phyloP scores from a whole-genome alignment of 2,113 vertebrate genomes.

The Sprattus sprattus region DNA sequence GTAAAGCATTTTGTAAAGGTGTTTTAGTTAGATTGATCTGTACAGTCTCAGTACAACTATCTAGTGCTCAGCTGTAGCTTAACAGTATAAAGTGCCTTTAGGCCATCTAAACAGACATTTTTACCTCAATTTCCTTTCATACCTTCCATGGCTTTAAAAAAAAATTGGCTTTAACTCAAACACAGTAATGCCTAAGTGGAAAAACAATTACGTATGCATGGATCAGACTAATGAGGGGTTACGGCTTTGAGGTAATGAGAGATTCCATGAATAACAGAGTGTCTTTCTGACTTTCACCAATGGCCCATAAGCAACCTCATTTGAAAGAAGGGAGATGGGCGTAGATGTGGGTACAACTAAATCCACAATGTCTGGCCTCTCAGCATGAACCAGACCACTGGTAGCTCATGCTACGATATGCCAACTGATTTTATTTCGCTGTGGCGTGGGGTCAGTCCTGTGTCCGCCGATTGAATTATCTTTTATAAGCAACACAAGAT shows the following conservation, averaged over 20 bases:
- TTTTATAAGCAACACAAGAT: neutral
- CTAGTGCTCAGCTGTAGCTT: too few relatives aligned
- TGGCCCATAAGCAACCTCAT: too few relatives aligned
- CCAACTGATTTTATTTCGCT: neutral
- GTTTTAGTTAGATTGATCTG: too few relatives aligned
- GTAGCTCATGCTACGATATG: neutral
- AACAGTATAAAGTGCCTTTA: too few relatives aligned
- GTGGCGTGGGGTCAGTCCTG: neutral
- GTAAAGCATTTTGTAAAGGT: too few relatives aligned
- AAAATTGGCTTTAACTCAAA: neutral
- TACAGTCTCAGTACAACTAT: too few relatives aligned
- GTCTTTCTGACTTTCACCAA: too few relatives aligned
- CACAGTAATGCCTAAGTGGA: neutral
- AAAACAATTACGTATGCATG: neutral
- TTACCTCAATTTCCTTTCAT: neutral
- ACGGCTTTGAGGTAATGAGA: too few relatives aligned
- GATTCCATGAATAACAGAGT: too few relatives aligned
- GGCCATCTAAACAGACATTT: too few relatives aligned
- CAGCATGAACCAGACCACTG: neutral
- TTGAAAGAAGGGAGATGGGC: neutral
- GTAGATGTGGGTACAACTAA: neutral
- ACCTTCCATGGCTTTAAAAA: neutral
- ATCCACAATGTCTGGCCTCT: neutral
- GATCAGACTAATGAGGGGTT: too few relatives aligned
- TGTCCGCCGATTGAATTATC: neutral